Conservation (phyloP, 2,888 invertebrate genomes). For the Pedicia rivosa region DNA sequence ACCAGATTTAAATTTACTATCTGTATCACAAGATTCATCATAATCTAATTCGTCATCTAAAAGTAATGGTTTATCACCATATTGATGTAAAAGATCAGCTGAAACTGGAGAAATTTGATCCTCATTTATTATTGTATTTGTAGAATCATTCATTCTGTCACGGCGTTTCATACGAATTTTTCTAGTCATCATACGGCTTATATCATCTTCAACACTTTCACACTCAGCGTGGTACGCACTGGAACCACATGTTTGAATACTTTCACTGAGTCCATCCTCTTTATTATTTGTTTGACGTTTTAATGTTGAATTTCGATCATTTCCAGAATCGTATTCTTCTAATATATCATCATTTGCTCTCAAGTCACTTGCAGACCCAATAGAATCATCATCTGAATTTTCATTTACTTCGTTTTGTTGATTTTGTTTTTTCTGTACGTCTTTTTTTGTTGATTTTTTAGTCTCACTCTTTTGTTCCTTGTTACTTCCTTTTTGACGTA, state of each 20-base stretch:
- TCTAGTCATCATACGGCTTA: constrained; percentile 33
- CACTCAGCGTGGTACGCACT: constrained; percentile 58
- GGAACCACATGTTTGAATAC: constrained; percentile 47
- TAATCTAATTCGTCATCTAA: constrained; percentile 64
- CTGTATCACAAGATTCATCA: constrained; percentile 30
- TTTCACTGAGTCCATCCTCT: constrained; percentile 42
- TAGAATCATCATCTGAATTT: constrained; percentile 42
- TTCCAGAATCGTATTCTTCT: constrained; percentile 24
- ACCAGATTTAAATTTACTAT: constrained; percentile 17
- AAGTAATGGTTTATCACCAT: constrained; percentile 56
- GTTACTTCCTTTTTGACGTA: constrained; percentile 32
- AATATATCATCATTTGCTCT: constrained; percentile 36
- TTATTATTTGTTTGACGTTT: neutral
- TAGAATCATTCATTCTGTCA: constrained; percentile 22
- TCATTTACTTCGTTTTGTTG: constrained; percentile 19
- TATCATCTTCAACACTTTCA: constrained; percentile 48
- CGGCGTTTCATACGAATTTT: constrained; percentile 34
- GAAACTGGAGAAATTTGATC: constrained; percentile 35
- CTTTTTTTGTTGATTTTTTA: constrained; percentile 18
- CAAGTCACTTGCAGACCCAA: constrained; percentile 55
- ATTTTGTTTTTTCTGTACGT: constrained; percentile 11
- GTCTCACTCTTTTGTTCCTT: constrained; percentile 19
- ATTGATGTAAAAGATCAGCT: constrained; percentile 52
- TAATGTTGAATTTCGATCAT: constrained; percentile 15
- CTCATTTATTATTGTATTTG: constrained; percentile 23